phyloP scores from a whole-genome alignment of 1,140 invertebrate species.

The Cydia pomonella region DNA sequence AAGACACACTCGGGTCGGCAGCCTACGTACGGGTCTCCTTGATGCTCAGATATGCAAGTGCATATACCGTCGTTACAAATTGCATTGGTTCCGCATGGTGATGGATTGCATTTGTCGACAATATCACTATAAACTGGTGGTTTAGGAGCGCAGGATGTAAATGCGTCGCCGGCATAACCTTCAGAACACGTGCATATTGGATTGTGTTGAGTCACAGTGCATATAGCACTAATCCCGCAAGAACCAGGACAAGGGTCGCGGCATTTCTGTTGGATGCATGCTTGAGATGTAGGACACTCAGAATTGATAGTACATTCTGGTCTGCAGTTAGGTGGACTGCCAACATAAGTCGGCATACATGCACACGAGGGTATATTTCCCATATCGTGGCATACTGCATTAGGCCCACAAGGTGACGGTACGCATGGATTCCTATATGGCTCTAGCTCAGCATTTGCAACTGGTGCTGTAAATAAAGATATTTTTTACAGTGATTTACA shows the following conservation, averaged over 20 bases:
- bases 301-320: slow-evolving; percentile 88
- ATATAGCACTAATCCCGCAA: slow-evolving; percentile 85
- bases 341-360: slow-evolving; percentile 85
- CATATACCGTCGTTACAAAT: slow-evolving; percentile 83
- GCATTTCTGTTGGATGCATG: slow-evolving; percentile 87
- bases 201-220: slow-evolving; percentile 86
- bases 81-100: slow-evolving; percentile 86
- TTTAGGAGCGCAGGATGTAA: slow-evolving; percentile 81
- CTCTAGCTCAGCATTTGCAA: slow-evolving; percentile 69
- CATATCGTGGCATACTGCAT: slow-evolving; percentile 85
- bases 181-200: slow-evolving; percentile 87
- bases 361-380: slow-evolving; percentile 85
- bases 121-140: slow-evolving; percentile 64
- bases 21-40: slow-evolving; percentile 85
- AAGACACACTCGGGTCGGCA: slow-evolving; percentile 87
- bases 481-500: slow-evolving; percentile 31
- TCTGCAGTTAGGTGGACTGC: slow-evolving; percentile 86
- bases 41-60: slow-evolving; percentile 84
- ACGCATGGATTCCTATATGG: slow-evolving; percentile 86
- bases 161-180: slow-evolving; percentile 87
- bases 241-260: slow-evolving; percentile 86
- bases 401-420: slow-evolving; percentile 87
- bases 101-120: slow-evolving; percentile 79
- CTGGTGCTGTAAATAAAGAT: slow-evolving; percentile 59
- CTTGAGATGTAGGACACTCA: slow-evolving; percentile 84